Evolutionary conservation across 2,888 invertebrate genomes (phyloP), one percentile per base, ranked within the genome.

Genomic region (Apodemia zela): DNA sequence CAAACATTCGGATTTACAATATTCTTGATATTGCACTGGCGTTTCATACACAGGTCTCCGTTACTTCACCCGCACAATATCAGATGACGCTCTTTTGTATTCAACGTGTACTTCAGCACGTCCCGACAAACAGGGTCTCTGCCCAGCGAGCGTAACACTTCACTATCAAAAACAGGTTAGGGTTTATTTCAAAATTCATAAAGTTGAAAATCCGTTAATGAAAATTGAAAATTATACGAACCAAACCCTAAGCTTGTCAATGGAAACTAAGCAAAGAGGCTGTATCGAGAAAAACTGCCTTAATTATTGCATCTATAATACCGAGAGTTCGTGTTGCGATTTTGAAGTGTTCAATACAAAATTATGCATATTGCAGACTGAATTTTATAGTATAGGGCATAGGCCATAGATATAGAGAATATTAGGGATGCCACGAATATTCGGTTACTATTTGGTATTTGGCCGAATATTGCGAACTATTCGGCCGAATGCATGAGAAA

Each of bases 81-180:
- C 86, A 70, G 77, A 79, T 89, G 78, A 75, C 87, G 72, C 67
- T 75, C 87, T 82, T 83, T 89, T 89, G 89, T 89, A 72, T 75
- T 61, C 38, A 63, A 70, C 70, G 66, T 73, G 79, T 80, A 81
- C 85, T 85, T 75, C 72, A 78, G 73, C 85, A 85, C 82, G 82
- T 77, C 74, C 73, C 72, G 73, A 60, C 70, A 71, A 70, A 71
- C 68, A 68, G 70, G 69, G 74, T 72, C 72, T 69, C 69, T 71
- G 69, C 73, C 73, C 75, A 75, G 64, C 71, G 74, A 71, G 70
- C 71, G 67, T 75, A 75, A 71, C 75, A 72, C 70, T 71, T 67
- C 71, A 45, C 45, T n/a, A 38, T 10, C 13, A 4, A 21, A 3
- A 21, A 21, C 5, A 54, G 10, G 13, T 13, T 21, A 10, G 15